These are phyloP conservation scores for Dendronephthya gigantea DNA, from an alignment of 64 coral and sea anemone species.

Conservation along the genomic window DNA sequence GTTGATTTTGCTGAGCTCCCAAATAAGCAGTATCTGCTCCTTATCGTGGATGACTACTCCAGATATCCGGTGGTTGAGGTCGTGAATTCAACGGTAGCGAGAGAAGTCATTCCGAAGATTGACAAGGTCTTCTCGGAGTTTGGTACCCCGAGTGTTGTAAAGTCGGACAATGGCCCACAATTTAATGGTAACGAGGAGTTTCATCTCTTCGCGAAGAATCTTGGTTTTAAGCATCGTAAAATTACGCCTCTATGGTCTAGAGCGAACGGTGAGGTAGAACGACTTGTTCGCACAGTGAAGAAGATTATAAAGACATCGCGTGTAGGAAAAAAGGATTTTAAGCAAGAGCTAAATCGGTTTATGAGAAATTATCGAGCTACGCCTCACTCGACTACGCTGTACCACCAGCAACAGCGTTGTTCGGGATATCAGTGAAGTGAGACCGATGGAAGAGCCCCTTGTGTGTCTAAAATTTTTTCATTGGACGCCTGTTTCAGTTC, in stretches of 20 bases:
- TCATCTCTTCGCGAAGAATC: not conserved
- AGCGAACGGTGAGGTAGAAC: conserved; percentile 10
- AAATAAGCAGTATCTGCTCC: not conserved
- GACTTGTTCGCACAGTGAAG: conserved; percentile 5
- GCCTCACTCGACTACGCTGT: too few relatives aligned
- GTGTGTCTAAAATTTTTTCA: conserved; percentile 17
- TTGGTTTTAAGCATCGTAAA: not conserved
- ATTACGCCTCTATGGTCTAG: conserved; percentile 11
- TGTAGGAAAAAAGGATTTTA: not conserved
- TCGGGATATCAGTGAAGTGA: too few relatives aligned
- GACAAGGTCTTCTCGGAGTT: conserved; percentile 24
- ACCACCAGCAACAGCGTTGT: too few relatives aligned
- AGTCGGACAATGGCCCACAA: conserved; percentile 20
- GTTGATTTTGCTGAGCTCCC: conserved; percentile 23
- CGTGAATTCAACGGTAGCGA: not conserved
- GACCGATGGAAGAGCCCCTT: not conserved
- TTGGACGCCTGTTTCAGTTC: not conserved
- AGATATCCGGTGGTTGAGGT: conserved; percentile 5
- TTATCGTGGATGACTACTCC: conserved; percentile 19
- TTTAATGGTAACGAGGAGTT: conserved; percentile 15
- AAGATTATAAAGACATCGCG: conserved; percentile 22
- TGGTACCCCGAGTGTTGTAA: conserved; percentile 16
- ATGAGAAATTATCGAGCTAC: too few relatives aligned
- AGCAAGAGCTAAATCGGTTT: too few relatives aligned
- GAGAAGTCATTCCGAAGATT: not conserved